These are phyloP conservation scores for Melanostoma mellinum DNA, from an alignment of 2,888 invertebrate genomes.

Conservation along the genomic window DNA sequence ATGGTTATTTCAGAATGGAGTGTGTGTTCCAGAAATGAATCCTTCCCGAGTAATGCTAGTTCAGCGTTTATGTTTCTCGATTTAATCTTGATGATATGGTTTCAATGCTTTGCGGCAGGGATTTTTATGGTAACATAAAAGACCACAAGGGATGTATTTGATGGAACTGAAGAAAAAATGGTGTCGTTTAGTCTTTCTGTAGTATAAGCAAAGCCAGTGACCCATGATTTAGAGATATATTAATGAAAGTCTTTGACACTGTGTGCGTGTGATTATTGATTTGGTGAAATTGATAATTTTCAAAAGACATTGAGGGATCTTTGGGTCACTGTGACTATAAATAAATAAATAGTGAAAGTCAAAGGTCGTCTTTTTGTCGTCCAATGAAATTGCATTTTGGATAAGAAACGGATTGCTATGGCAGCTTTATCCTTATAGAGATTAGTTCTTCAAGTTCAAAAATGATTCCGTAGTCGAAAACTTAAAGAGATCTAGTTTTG, in stretches of 20 bases:
- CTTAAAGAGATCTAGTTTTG: too few species aligned
- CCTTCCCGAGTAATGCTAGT: constrained; percentile 57
- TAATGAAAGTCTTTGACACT: constrained; percentile 21
- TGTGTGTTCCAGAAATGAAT: constrained; percentile 41
- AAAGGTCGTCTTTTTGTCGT: neutral
- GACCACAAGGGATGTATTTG: constrained; percentile 46
- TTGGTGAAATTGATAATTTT: constrained; percentile 24
- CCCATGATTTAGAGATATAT: constrained; percentile 37
- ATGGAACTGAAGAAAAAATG: constrained; percentile 30
- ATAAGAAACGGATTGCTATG: too few species aligned
- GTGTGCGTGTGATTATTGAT: constrained; percentile 32
- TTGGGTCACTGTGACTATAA: neutral
- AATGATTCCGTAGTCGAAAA: too few species aligned
- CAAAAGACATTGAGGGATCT: constrained; percentile 20
- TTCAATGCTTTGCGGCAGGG: constrained; percentile 45
- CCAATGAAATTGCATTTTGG: neutral
- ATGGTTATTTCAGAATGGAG: constrained; percentile 34
- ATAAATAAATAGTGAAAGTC: constrained; percentile 3
- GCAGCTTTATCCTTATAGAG: too few species aligned
- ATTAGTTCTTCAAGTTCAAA: too few species aligned
- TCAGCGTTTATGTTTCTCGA: constrained; percentile 66
- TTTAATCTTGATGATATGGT: constrained; percentile 60
- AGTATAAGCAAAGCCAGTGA: constrained; percentile 27
- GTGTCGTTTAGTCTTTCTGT: neutral
- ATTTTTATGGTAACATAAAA: constrained; percentile 33